phyloP scores from a whole-genome alignment of 1,140 invertebrate genomes.

The Drosophila varians region DNA sequence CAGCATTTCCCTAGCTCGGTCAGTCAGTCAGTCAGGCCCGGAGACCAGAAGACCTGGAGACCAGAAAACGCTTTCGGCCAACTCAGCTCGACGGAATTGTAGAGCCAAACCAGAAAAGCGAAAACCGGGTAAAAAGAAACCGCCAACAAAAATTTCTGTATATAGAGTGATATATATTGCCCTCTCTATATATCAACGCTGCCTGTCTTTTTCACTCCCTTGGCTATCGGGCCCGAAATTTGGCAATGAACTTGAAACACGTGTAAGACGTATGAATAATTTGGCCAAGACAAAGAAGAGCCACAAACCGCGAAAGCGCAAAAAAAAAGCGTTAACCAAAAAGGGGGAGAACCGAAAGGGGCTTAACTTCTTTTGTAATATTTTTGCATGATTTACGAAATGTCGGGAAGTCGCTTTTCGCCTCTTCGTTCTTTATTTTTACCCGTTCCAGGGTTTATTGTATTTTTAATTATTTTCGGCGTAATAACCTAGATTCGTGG shows the following conservation, averaged over 20 bases:
- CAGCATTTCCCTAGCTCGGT: constrained; percentile 48
- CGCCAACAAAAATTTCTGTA: constrained; percentile 28
- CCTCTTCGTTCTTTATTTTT: constrained; percentile 8
- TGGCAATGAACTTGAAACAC: constrained; percentile 81
- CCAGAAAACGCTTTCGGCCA: constrained; percentile 34
- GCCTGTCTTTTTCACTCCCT: constrained; percentile 10
- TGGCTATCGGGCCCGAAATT: constrained; percentile 48
- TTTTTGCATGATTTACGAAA: constrained; percentile 64
- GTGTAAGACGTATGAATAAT: constrained; percentile 72
- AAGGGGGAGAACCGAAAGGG: background rate
- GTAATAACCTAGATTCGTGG: constrained; percentile 79
- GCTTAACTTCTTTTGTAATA: constrained; percentile 48
- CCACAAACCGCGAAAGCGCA: background rate
- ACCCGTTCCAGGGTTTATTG: constrained; percentile 24
- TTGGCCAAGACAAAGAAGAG: constrained; percentile 58
- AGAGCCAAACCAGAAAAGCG: constrained; percentile 54
- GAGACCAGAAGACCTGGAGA: constrained; percentile 19
- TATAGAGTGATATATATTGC: background rate
- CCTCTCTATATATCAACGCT: constrained; percentile 12
- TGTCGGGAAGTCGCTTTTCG: constrained; percentile 9
- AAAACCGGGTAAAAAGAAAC: constrained; percentile 51
- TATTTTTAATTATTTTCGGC: constrained; percentile 79
- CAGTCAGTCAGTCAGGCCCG: constrained; percentile 53
- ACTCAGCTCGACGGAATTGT: constrained; percentile 22
- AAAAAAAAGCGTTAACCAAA: constrained; percentile 1